Evolutionary conservation across 92 coral and sea anemone genomes (phyloP), one percentile per base, ranked within the genome.

Genomic region (Porites cylindrica): DNA sequence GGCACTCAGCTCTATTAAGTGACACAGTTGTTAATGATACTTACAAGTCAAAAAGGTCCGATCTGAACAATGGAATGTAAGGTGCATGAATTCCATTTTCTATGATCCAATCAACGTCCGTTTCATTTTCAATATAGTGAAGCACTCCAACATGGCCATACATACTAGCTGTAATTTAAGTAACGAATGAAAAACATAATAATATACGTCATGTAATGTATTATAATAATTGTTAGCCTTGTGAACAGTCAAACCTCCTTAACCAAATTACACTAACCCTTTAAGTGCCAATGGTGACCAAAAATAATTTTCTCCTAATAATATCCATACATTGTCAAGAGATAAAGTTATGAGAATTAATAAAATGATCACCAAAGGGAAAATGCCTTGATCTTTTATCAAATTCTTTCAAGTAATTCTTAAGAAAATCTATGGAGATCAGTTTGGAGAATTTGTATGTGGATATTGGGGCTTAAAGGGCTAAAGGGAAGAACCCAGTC

Each of bases 71-170:
- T 63, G 98, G 96, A 61, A 97, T 86, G 21, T 97, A 97, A 10
- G 99, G 99, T 19, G 91, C 88, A 86, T 97, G 97, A 63, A 84
- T 93, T 62, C 94, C 96, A 68, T 61, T 83, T 43, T 61, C 43
- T 66, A 97, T 69, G 59, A 97, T 82, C 99, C 99, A 95, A 32
- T 91, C 89, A n/a, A 95, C 80, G 80, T 95, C 96, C 29, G 80
- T 91, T 78, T 79, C 85, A 21, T 94, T 83, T 19, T 86, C 83
- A 23, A 97, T 89, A 72, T 89, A 91, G 81, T 97, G 99, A 50
- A 97, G 89, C 19, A 97, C 92, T 38, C 99, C 99, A 88, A 97
- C 97, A 88, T 97, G 90, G 10, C 99, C 99, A 73, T 90, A 90
- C 65, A 92, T 85, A 60, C 89, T 88, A 16, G 99, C 99, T 97